Percentiles rank a stretch among this genome's conserved stretches.
phyloP scores from a whole-genome alignment of 2,888 invertebrate species.

The Ormyrus labotus region DNA sequence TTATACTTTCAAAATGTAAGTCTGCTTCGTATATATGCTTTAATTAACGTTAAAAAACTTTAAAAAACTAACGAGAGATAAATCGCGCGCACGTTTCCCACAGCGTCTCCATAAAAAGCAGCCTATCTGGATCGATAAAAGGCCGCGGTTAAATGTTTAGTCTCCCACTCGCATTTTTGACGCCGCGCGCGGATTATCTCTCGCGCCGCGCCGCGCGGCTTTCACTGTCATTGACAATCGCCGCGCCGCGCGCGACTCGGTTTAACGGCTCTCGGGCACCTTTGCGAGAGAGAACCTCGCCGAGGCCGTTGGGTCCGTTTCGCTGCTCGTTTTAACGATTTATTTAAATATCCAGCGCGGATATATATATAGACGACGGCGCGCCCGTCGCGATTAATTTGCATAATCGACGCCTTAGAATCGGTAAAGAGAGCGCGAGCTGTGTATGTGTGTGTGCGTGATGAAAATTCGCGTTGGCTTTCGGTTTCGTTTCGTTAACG shows the following conservation, averaged over 20 bases:
- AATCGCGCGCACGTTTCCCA: not conserved
- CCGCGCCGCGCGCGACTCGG: not conserved
- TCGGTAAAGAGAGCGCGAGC: not conserved
- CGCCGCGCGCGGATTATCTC: constrained; percentile 5
- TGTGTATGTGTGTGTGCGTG: not conserved
- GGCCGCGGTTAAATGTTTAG: constrained; percentile 11
- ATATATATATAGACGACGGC: not conserved
- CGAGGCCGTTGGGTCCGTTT: constrained; percentile 35
- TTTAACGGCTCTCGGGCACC: not conserved
- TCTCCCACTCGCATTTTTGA: constrained; percentile 12
- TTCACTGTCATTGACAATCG: constrained; percentile 55
- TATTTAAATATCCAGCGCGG: constrained; percentile 23
- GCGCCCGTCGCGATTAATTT: constrained; percentile 30
- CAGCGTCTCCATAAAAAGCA: not conserved
- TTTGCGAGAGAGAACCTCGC: not conserved
- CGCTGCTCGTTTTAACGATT: constrained; percentile 27
- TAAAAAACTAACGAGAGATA: no score
- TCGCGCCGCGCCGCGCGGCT: constrained; percentile 6
- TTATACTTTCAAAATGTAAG: no score
- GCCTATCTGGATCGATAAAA: constrained; percentile 18
- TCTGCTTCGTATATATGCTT: no score
- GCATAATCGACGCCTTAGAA: constrained; percentile 36
- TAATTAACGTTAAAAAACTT: no score
- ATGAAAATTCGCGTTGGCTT: not conserved
- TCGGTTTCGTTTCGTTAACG: not conserved